Conservation (phyloP, 2,888 invertebrate species). For the Drosophila kanekoi region DNA sequence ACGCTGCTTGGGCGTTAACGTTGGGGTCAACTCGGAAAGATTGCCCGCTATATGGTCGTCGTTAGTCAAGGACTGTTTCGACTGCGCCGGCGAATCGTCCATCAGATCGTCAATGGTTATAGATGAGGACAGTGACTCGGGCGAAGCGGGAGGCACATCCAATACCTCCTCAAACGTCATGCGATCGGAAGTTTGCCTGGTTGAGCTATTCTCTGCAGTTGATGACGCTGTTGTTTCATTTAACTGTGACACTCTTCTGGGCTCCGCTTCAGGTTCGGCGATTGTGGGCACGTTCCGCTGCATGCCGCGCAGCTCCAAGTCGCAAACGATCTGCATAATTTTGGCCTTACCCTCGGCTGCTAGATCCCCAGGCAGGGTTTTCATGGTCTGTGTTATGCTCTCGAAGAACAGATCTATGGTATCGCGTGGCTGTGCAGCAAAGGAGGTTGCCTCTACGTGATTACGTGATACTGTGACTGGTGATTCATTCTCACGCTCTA, state of each 20-base stretch:
- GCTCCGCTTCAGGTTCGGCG: background rate
- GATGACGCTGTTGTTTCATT: background rate
- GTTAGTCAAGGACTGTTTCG: background rate
- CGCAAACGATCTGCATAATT: constrained; percentile 80
- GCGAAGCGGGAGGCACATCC: constrained; percentile 15
- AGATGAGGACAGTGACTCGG: constrained; percentile 9
- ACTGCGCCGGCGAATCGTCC: background rate
- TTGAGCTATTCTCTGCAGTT: too few relatives aligned
- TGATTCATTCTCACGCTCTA: constrained; percentile 38
- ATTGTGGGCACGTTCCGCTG: constrained; percentile 32
- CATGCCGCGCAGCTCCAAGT: constrained; percentile 74
- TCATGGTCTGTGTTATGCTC: constrained; percentile 79
- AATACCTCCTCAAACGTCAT: constrained; percentile 1
- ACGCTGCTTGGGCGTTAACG: constrained; percentile 4
- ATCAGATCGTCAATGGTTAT: constrained; percentile 9
- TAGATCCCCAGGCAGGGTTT: constrained; percentile 72
- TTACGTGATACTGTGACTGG: background rate
- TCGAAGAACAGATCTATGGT: constrained; percentile 80
- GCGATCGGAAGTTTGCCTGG: background rate
- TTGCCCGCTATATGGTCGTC: background rate
- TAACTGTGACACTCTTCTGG: background rate
- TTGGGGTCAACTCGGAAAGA: constrained; percentile 1
- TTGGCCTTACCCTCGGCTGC: constrained; percentile 80
- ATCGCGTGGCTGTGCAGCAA: constrained; percentile 43
- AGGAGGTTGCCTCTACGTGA: background rate